A percentile compares a stretch with the other conserved stretches of the same genome.
Conservation (phyloP, 30 jellyfish, hydroid and myxozoan species). For the Hydractinia symbiolongicarpus region DNA sequence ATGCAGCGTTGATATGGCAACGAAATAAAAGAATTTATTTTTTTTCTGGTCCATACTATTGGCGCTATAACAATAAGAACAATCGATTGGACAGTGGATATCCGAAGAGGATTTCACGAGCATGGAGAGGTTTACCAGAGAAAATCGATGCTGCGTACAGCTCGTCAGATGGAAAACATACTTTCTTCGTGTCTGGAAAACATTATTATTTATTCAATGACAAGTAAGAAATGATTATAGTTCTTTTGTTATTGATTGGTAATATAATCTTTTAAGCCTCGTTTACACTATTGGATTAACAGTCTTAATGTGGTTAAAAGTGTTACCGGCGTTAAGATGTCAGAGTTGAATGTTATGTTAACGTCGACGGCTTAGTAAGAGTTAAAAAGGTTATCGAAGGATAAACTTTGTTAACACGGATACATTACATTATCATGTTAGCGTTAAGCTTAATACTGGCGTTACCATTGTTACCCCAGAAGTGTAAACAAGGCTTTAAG, state of each 20-base stretch:
- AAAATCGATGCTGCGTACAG: conserved; percentile 39
- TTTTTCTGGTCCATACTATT: conserved; percentile 3
- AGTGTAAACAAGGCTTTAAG: too few relatives aligned
- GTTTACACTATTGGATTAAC: too few relatives aligned
- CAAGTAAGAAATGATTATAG: not conserved
- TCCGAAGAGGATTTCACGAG: conserved; percentile 40
- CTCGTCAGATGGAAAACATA: not conserved
- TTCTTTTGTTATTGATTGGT: not conserved
- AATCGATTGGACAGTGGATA: conserved; percentile 17
- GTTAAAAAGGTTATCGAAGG: too few relatives aligned
- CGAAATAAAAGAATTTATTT: conserved; percentile 14
- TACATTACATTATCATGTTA: too few relatives aligned
- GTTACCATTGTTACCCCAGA: too few relatives aligned
- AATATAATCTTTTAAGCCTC: too few relatives aligned
- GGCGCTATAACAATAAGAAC: conserved; percentile 19
- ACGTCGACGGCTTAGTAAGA: too few relatives aligned
- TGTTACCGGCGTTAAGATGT: too few relatives aligned
- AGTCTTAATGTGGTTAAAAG: too few relatives aligned
- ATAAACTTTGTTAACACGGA: too few relatives aligned
- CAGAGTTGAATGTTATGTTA: too few relatives aligned
- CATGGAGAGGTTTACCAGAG: conserved; percentile 60
- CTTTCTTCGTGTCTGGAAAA: not conserved
- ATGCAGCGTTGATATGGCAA: conserved; percentile 32
- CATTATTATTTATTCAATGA: conserved; percentile 1
- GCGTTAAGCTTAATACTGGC: too few relatives aligned